A percentile compares a stretch with the other conserved stretches of the same genome.
phyloP scores from a whole-genome alignment of 2,797 vertebrate species.

The Acanthiza pusilla region DNA sequence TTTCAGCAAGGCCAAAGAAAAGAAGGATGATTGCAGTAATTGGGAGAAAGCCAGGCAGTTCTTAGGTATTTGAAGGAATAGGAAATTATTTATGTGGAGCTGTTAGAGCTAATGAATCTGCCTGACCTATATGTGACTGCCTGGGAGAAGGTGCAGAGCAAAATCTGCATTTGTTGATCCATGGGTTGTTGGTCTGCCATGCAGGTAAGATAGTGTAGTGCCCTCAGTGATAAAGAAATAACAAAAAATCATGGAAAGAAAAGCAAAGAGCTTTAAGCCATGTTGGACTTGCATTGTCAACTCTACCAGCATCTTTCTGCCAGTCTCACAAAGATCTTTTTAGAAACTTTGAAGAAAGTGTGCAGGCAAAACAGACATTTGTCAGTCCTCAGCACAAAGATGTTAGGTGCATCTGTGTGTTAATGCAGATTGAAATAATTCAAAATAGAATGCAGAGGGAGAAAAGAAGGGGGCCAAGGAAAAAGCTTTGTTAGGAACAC shows the following conservation, averaged over 20 bases:
- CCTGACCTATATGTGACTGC: background rate
- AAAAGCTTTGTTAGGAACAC: background rate
- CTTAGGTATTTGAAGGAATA: background rate
- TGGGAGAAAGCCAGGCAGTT: background rate
- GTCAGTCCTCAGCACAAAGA: background rate
- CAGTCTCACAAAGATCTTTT: background rate
- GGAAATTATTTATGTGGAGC: background rate
- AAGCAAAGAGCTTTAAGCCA: background rate
- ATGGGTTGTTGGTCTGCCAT: background rate
- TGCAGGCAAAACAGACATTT: background rate
- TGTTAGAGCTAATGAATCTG: background rate
- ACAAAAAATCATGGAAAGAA: background rate
- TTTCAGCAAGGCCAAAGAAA: background rate
- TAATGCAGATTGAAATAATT: background rate
- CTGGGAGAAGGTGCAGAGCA: background rate
- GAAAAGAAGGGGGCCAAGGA: background rate
- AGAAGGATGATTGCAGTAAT: background rate
- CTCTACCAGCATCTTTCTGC: background rate
- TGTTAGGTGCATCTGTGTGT: background rate
- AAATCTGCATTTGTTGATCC: background rate
- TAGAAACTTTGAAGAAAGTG: background rate
- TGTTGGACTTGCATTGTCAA: background rate
- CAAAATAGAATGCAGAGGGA: background rate
- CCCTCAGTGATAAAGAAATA: background rate
- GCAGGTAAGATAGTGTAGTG: background rate